Conservation (phyloP, 2,797 vertebrate species). For the Lophius americanus region DNA sequence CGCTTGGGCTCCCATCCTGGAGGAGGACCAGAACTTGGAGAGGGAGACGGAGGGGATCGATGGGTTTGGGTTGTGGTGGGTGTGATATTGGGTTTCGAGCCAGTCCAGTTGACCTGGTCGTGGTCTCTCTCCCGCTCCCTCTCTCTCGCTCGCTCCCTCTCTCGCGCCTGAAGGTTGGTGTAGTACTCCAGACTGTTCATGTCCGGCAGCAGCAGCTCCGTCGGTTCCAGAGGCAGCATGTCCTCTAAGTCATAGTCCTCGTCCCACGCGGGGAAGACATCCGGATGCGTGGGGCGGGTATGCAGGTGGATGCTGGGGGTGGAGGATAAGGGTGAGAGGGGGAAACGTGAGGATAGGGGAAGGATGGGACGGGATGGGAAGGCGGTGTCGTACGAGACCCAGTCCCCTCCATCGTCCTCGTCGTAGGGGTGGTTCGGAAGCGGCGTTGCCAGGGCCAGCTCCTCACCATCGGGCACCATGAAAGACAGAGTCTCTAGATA, state of each 20-base stretch:
- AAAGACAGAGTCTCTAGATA: slow-evolving; percentile 86
- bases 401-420: slow-evolving; percentile 64
- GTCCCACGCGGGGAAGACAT: slow-evolving; percentile 52
- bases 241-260: slow-evolving; percentile 75
- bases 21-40: slow-evolving; percentile 38
- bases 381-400: slow-evolving; percentile 81
- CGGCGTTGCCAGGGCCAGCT: slow-evolving; percentile 74
- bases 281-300: slow-evolving; percentile 53
- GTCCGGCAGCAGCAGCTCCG: slow-evolving; percentile 70
- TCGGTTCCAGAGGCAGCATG: slow-evolving; percentile 64
- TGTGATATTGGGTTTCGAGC: slow-evolving; percentile 40
- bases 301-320: slow-evolving; percentile 42
- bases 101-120: slow-evolving; percentile 4
- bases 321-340: slow-evolving; percentile 55
- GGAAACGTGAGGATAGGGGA: slow-evolving; percentile 80
- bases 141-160: slow-evolving; percentile 21
- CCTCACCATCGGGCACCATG: slow-evolving; percentile 79
- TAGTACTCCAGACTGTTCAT: slow-evolving; percentile 80
- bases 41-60: slow-evolving; percentile 10
- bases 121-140: slow-evolving; percentile 1
- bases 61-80: slow-evolving; percentile 50
- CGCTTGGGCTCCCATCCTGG: slow-evolving; percentile 34
- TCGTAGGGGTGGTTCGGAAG: slow-evolving; percentile 74
- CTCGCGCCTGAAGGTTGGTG: slow-evolving; percentile 67
- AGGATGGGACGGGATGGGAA: slow-evolving; percentile 85